A percentile compares a stretch with the other conserved stretches of the same genome.
phyloP scores from a whole-genome alignment of 2,113 vertebrate genomes.

The Sapajus apella region DNA sequence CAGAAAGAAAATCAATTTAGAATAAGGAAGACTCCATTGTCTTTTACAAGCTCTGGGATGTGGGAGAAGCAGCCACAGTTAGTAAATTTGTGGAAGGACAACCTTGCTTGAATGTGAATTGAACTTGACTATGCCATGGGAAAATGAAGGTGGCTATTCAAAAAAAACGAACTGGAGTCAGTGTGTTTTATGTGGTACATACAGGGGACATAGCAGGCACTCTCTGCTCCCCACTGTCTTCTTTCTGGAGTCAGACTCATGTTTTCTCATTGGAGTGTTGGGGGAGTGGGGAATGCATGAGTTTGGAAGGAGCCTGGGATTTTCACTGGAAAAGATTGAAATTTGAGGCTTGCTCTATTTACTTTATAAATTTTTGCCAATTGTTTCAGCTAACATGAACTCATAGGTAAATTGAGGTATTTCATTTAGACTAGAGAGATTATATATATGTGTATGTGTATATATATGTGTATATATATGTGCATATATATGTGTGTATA shows the following conservation, averaged over 20 bases:
- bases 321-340: slow-evolving; percentile 15
- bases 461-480: no score
- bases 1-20: background rate
- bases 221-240: background rate
- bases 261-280: background rate
- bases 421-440: background rate
- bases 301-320: background rate
- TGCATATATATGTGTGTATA: no score
- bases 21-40: background rate
- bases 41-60: background rate
- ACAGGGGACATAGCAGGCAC: fast-evolving
- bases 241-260: background rate
- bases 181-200: background rate
- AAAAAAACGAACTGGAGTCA: background rate
- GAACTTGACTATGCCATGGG: background rate
- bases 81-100: background rate
- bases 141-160: background rate
- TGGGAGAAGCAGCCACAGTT: background rate
- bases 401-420: background rate
- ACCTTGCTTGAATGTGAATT: background rate
- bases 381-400: background rate
- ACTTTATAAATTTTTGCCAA: background rate
- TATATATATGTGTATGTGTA: no score
- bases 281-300: background rate
- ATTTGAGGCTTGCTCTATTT: background rate